These are phyloP conservation scores for Mactra quadrangularis DNA, from an alignment of 1,140 invertebrate species.

Conservation along the genomic window DNA sequence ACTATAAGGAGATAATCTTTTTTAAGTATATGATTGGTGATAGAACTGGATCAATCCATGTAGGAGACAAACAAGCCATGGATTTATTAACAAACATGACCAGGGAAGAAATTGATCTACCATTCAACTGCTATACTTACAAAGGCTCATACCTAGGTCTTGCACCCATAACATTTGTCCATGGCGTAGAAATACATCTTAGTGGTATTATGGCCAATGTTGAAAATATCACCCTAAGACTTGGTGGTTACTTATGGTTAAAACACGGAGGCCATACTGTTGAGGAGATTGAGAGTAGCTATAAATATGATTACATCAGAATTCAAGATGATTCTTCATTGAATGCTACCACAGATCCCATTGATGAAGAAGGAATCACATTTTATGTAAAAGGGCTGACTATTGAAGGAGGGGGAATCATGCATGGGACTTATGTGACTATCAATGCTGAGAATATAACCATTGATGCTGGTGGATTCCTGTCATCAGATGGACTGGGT, in stretches of 20 bases:
- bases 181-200: slow-evolving; percentile 77
- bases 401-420: slow-evolving; percentile 76
- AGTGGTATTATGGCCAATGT: slow-evolving; percentile 73
- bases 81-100: slow-evolving; percentile 63
- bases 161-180: slow-evolving; percentile 72
- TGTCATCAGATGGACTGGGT: slow-evolving; percentile 72
- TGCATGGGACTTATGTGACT: slow-evolving; percentile 74
- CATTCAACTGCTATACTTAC: slow-evolving; percentile 75
- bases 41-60: slow-evolving; percentile 73
- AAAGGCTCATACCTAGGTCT: slow-evolving; percentile 71
- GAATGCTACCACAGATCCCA: slow-evolving; percentile 74
- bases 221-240: slow-evolving; percentile 74
- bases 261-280: slow-evolving; percentile 73
- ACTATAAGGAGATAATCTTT: slow-evolving; percentile 72
- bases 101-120: slow-evolving; percentile 74
- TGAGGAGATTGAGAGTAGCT: slow-evolving; percentile 63
- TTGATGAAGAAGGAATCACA: slow-evolving; percentile 70
- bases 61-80: slow-evolving; percentile 69
- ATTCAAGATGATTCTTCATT: slow-evolving; percentile 73
- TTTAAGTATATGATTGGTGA: slow-evolving; percentile 80
- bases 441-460: slow-evolving; percentile 74
- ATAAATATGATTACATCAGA: slow-evolving; percentile 67
- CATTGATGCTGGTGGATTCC: slow-evolving; percentile 71
- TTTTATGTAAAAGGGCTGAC: slow-evolving; percentile 65
- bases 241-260: slow-evolving; percentile 76